Conservation (phyloP, 2,888 invertebrate genomes). For the Monopis laevigella region DNA sequence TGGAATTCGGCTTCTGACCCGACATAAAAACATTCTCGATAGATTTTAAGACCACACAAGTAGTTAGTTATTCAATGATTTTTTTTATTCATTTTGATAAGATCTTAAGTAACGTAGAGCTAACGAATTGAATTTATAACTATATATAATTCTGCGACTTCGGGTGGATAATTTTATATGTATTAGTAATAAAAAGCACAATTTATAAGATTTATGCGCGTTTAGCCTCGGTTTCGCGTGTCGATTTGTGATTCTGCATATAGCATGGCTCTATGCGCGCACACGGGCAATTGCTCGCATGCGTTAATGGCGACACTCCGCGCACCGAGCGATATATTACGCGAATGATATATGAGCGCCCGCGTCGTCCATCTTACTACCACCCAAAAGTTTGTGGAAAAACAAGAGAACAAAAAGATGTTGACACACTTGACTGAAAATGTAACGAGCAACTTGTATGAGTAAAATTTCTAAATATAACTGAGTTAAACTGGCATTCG, state of each 20-base stretch:
- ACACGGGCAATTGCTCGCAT: slow-evolving; percentile 53
- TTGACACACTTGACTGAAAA: slow-evolving; percentile 33
- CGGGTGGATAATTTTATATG: slow-evolving; percentile 2
- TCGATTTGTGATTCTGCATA: slow-evolving; percentile 58
- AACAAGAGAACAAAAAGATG: slow-evolving; percentile 49
- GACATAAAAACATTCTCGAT: slow-evolving; percentile 36
- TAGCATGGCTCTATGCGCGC: slow-evolving; percentile 34
- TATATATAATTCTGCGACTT: too few species aligned
- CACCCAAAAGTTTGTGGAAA: slow-evolving; percentile 66
- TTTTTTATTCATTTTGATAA: too few species aligned
- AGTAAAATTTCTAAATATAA: too few species aligned
- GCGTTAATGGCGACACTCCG: slow-evolving; percentile 66
- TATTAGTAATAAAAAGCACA: slow-evolving; percentile 45
- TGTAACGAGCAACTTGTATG: slow-evolving; percentile 66
- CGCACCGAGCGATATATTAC: slow-evolving; percentile 61
- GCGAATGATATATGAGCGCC: slow-evolving; percentile 60
- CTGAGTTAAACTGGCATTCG: too few species aligned
- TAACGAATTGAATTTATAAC: too few species aligned
- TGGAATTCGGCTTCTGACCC: slow-evolving; percentile 50
- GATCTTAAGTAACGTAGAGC: too few species aligned
- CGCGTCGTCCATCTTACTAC: slow-evolving; percentile 62
- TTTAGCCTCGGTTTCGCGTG: slow-evolving; percentile 52
- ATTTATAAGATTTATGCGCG: slow-evolving; percentile 61
- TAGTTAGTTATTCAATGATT: too few species aligned
- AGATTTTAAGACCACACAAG: slow-evolving; percentile 52